A percentile compares a stretch with the other conserved stretches of the same genome.
Evolutionary conservation across 92 coral and sea anemone species (phyloP).

Genomic region (Actinostola sp.): DNA sequence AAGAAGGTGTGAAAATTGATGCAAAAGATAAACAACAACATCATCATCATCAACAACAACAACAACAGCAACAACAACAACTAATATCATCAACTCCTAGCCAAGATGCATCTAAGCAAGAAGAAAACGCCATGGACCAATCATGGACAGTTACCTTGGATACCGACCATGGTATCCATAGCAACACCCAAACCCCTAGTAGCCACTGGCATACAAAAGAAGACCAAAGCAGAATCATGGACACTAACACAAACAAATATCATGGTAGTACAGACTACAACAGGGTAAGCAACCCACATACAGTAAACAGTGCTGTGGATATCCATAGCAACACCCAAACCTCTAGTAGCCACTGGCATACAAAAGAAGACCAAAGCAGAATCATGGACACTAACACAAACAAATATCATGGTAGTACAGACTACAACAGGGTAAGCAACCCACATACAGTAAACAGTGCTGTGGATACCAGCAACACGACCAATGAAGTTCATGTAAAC

Average conservation of each 20-base stretch:
- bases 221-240: background rate
- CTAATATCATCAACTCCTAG: background rate
- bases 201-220: background rate
- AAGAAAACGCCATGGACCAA: background rate
- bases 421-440: no score
- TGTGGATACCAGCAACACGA: no score
- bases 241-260: background rate
- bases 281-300: no score
- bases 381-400: background rate
- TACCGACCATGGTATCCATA: background rate
- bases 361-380: background rate
- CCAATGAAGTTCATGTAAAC: no score
- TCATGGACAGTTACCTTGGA: slow-evolving; percentile 2
- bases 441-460: no score
- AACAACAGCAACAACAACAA: background rate
- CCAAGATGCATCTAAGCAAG: background rate
- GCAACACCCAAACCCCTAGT: no score
- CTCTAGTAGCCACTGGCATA: background rate
- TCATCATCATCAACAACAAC: background rate
- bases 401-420: background rate
- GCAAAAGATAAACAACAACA: background rate
- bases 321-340: no score
- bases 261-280: no score
- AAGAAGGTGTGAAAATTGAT: background rate
- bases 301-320: background rate